Evolutionary conservation across 1,140 invertebrate genomes (phyloP), one percentile per base, ranked within the genome.

Genomic region (Stenopsyche tienmushanensis): DNA sequence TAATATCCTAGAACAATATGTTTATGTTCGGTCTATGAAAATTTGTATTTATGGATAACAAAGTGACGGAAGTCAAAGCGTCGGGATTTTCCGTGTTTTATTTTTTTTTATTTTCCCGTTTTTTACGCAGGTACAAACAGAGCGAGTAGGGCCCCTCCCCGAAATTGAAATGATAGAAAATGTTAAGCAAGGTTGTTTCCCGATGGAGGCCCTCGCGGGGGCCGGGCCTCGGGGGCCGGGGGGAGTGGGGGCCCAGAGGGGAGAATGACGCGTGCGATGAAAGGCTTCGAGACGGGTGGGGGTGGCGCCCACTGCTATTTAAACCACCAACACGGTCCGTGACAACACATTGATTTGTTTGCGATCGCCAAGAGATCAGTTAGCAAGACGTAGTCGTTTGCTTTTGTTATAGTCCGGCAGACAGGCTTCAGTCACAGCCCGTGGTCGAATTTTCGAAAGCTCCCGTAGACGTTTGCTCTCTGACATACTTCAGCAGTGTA

Each of bases 301-400:
- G 73, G 74, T 74, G 66, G 73, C 72, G 74, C 72, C 72, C 76
- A 77, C 76, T 75, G 78, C 76, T 80, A 80, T 80, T 80, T 81
- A 80, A 80, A 79, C 75, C 78, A 77, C 76, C 77, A 75, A 75
- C 75, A 71, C 75, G 75, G 76, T 75, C 77, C 74, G 74, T 76
- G 75, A 79, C 77, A 76, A 80, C 77, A 77, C 78, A 80, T 82
- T 80, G 78, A 78, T 79, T 75, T 78, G 79, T 80, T 79, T 78
- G 78, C 78, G 77, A 79, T 78, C 78, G 59, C 74, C 73, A 76
- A 77, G 74, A 76, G 78, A 78, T n/a, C n/a, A 77, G 77, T 80
- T 78, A 77, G 78, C 76, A 75, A 75, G 73, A 74, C 77, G 79
- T 79, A 77, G 64, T 70, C 68, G 78, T 76, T 76, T 76, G 75